Evolutionary conservation across 2,797 vertebrate species (phyloP).

Genomic region (Rhyacichthys aspro): DNA sequence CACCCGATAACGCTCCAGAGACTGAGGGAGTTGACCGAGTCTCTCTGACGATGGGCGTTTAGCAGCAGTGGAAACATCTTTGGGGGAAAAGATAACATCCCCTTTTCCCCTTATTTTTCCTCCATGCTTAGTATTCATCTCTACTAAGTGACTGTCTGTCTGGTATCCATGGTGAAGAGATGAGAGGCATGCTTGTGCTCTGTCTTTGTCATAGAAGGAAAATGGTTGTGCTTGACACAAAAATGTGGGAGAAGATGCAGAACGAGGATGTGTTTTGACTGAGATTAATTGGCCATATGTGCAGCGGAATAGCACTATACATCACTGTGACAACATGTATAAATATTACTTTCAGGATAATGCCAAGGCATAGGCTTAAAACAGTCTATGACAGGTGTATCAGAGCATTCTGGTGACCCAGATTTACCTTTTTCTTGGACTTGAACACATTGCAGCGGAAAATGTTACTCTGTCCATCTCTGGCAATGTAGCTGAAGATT

Average conservation of each 20-base stretch:
- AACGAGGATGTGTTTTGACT: slow-evolving; percentile 4
- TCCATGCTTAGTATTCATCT: slow-evolving; percentile 66
- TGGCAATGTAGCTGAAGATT: slow-evolving; percentile 98
- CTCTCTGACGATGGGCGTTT: slow-evolving; percentile 39
- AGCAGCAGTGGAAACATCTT: slow-evolving; percentile 44
- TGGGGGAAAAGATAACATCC: slow-evolving; percentile 18
- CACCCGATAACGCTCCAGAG: slow-evolving; percentile 43
- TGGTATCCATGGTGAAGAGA: slow-evolving; percentile 76
- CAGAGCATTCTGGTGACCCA: too few relatives aligned
- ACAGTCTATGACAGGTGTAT: background rate
- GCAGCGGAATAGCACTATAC: background rate
- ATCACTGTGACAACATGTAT: slow-evolving; percentile 15
- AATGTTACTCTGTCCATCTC: slow-evolving; percentile 92
- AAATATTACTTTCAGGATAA: background rate
- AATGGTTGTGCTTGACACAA: slow-evolving; percentile 34
- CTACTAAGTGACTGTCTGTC: slow-evolving; percentile 53
- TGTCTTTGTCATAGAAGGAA: slow-evolving; percentile 47
- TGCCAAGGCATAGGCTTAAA: background rate
- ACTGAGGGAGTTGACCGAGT: slow-evolving; percentile 34
- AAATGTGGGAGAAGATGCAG: slow-evolving; percentile 27
- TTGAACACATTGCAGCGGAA: slow-evolving; percentile 99
- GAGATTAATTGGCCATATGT: slow-evolving; percentile 9
- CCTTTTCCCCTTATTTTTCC: slow-evolving; percentile 32
- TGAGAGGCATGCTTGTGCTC: slow-evolving; percentile 45
- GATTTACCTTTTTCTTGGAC: slow-evolving; percentile 94